A percentile compares a stretch with the other conserved stretches of the same genome.
Evolutionary conservation across 2,797 vertebrate genomes (phyloP).

Genomic region (Xerus rutilus): DNA sequence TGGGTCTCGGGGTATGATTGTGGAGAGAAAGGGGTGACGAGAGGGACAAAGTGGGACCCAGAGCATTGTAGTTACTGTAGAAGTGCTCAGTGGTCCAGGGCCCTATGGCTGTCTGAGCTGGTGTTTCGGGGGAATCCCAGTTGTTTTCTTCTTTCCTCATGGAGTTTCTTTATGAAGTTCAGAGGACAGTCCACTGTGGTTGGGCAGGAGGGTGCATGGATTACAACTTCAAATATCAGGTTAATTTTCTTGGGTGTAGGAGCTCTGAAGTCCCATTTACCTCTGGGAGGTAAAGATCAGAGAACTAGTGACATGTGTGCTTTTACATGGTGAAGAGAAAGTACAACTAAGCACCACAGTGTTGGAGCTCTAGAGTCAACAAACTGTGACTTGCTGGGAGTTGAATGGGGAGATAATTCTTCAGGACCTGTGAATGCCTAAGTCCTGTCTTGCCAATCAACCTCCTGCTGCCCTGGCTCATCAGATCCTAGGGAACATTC

Average conservation of each 20-base stretch:
- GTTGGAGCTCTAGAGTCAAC: neutral
- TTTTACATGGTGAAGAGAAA: neutral
- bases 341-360: neutral
- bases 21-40: neutral
- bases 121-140: neutral
- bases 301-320: neutral
- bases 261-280: conserved; percentile 6
- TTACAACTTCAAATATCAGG: neutral
- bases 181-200: neutral
- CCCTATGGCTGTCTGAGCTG: neutral
- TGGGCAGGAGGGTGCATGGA: neutral
- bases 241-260: neutral
- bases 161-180: neutral
- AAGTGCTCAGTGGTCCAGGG: neutral
- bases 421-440: neutral
- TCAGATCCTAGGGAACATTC: neutral
- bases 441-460: neutral
- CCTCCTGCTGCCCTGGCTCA: neutral
- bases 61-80: no score
- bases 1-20: neutral
- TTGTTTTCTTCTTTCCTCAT: neutral
- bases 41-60: no score
- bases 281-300: neutral
- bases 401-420: neutral
- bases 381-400: neutral